phyloP scores from a whole-genome alignment of 2,888 invertebrate genomes.

The Dendrolimus pini region DNA sequence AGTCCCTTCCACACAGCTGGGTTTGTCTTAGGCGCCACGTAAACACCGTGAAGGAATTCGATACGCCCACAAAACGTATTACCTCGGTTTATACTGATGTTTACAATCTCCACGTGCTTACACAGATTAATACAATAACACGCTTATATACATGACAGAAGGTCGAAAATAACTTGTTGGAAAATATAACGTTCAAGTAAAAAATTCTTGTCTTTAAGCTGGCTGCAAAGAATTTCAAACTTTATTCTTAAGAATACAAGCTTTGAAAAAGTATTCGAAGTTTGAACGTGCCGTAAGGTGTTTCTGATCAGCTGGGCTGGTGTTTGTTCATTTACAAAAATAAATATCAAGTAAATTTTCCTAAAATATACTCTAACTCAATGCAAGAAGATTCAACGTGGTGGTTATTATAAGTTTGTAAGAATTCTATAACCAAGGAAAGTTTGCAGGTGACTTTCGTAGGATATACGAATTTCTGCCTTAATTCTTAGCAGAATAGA shows the following conservation, averaged over 20 bases:
- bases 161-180: neutral
- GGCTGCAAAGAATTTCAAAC: slow-evolving; percentile 3
- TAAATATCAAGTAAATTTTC: neutral
- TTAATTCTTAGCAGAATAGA: neutral
- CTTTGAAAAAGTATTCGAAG: neutral
- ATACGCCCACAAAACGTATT: slow-evolving; percentile 69
- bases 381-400: neutral
- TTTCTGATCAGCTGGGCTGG: slow-evolving; percentile 1
- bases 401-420: neutral
- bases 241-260: slow-evolving; percentile 13
- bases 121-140: neutral
- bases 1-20: slow-evolving; percentile 20
- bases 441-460: slow-evolving; percentile 9
- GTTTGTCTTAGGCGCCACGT: slow-evolving; percentile 53
- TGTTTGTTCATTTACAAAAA: neutral
- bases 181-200: neutral
- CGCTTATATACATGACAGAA: neutral
- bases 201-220: neutral
- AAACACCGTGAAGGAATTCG: slow-evolving; percentile 48
- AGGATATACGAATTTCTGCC: slow-evolving; percentile 3
- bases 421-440: neutral
- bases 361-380: neutral
- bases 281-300: neutral
- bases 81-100: slow-evolving; percentile 58
- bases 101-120: slow-evolving; percentile 53